Conservation (phyloP, 2,797 vertebrate genomes). For the Trematomus bernacchii region DNA sequence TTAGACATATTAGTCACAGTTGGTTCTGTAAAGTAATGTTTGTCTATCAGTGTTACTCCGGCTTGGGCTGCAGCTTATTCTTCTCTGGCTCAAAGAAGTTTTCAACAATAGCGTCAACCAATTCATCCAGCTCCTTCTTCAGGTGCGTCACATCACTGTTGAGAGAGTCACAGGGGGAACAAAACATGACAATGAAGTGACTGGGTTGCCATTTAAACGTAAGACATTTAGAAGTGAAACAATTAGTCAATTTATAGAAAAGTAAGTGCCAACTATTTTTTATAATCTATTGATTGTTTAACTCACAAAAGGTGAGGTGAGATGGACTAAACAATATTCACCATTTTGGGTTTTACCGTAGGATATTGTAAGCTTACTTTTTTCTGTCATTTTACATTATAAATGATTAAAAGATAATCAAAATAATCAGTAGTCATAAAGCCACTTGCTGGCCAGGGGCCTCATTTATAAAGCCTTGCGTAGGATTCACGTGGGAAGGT, state of each 20-base stretch:
- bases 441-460: not conserved
- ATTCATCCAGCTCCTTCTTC: conserved; percentile 90
- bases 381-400: not conserved
- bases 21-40: not conserved
- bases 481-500: too few species aligned
- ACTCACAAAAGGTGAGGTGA: not conserved
- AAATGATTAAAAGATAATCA: not conserved
- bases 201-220: not conserved
- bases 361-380: not conserved
- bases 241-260: not conserved
- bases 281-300: not conserved
- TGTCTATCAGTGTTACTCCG: conserved; percentile 60
- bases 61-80: conserved; percentile 90
- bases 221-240: not conserved
- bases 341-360: not conserved
- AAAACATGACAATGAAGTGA: not conserved
- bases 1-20: conserved; percentile 15
- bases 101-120: conserved; percentile 91
- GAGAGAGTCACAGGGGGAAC: not conserved
- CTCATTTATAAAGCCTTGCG: too few species aligned
- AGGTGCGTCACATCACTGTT: conserved; percentile 90
- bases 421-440: not conserved
- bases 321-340: not conserved
- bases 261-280: not conserved
- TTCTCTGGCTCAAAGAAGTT: conserved; percentile 95